Evolutionary conservation across 2,113 vertebrate species (phyloP).

Genomic region (Pyxicephalus adspersus): DNA sequence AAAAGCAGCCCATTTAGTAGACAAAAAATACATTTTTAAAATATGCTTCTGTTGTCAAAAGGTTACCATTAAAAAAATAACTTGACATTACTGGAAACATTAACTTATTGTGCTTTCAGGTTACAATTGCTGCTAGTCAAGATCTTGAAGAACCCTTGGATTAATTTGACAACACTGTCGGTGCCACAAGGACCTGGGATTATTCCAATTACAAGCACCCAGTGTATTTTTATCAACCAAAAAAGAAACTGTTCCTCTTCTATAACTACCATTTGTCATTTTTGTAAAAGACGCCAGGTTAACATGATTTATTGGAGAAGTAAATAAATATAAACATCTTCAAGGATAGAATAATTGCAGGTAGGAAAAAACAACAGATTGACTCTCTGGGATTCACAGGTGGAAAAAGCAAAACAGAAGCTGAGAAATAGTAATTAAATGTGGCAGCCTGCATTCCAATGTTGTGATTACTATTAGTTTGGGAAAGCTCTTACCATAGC

Average conservation of each 20-base stretch:
- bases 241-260: constrained; percentile 16
- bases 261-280: constrained; percentile 43
- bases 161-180: constrained; percentile 13
- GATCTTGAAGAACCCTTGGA: background rate
- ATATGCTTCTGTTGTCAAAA: background rate
- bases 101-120: constrained; percentile 41
- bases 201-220: constrained; percentile 48
- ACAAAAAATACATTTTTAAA: background rate
- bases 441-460: constrained; percentile 14
- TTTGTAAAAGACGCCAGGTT: constrained; percentile 45
- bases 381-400: constrained; percentile 32
- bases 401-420: constrained; percentile 31
- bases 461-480: constrained; percentile 23
- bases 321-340: constrained; percentile 24
- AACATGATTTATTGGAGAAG: constrained; percentile 42
- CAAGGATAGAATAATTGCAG: constrained; percentile 53
- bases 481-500: constrained; percentile 9
- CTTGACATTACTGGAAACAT: constrained; percentile 26
- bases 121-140: constrained; percentile 13
- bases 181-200: constrained; percentile 52
- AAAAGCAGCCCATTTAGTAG: too few species aligned
- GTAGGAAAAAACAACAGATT: constrained; percentile 31
- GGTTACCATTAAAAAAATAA: constrained; percentile 27
- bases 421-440: constrained; percentile 26
- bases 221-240: constrained; percentile 55